A percentile compares a stretch with the other conserved stretches of the same genome.
phyloP scores from a whole-genome alignment of 2,797 vertebrate species.

The Rhinella marina region DNA sequence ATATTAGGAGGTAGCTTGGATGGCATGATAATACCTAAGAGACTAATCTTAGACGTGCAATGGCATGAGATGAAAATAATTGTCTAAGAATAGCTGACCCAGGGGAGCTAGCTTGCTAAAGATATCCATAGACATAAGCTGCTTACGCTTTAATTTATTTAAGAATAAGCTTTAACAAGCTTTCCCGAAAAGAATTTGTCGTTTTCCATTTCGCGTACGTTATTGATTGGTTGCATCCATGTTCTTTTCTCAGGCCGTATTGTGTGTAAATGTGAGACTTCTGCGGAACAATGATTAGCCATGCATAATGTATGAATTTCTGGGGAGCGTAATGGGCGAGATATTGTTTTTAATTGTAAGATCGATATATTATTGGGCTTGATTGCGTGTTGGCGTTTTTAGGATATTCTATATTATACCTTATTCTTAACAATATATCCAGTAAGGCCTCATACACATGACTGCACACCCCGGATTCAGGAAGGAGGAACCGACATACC shows the following conservation, averaged over 20 bases:
- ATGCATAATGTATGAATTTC: slow-evolving; percentile 34
- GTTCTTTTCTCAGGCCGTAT: slow-evolving; percentile 19
- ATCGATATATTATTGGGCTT: not conserved
- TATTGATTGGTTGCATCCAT: slow-evolving; percentile 53
- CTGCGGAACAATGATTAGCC: slow-evolving; percentile 10
- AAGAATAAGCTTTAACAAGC: slow-evolving; percentile 66
- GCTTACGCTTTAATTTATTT: slow-evolving; percentile 67
- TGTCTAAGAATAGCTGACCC: slow-evolving; percentile 99
- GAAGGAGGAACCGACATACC: too few species aligned
- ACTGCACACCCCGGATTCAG: too few species aligned
- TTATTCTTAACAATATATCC: too few species aligned
- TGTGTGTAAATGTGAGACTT: slow-evolving; percentile 29
- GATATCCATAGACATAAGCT: slow-evolving; percentile 67
- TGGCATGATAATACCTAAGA: slow-evolving; percentile 95
- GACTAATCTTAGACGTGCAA: slow-evolving; percentile 98
- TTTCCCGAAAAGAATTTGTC: slow-evolving; percentile 57
- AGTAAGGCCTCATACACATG: too few species aligned
- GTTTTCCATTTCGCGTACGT: slow-evolving; percentile 42
- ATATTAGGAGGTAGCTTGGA: slow-evolving; percentile 92
- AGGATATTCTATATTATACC: not conserved
- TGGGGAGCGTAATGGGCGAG: not conserved
- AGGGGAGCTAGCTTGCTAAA: slow-evolving; percentile 85
- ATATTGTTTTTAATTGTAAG: not conserved
- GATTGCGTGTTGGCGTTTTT: not conserved
- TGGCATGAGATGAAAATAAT: slow-evolving; percentile 99